Conservation (phyloP, 2,113 vertebrate species). For the Mormyrus lacerda region DNA sequence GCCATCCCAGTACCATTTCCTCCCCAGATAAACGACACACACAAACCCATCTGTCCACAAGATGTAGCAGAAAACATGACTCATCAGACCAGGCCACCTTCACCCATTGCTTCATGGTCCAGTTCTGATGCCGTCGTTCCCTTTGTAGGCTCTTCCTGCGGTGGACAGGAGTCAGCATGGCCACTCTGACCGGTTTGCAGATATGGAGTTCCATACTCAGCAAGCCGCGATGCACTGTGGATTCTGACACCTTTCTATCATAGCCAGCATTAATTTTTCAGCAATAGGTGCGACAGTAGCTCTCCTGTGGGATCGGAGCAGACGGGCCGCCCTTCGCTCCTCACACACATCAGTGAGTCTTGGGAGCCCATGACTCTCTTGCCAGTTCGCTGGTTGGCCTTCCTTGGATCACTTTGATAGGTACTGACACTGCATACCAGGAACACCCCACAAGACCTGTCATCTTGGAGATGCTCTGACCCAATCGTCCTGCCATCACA, state of each 20-base stretch:
- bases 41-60: not conserved
- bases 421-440: not conserved
- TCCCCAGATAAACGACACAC: not conserved
- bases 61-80: not conserved
- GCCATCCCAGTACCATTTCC: not conserved
- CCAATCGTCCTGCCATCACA: not conserved
- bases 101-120: not conserved
- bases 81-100: not conserved
- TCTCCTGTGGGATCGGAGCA: not conserved
- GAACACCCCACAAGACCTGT: not conserved
- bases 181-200: not conserved
- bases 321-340: not conserved
- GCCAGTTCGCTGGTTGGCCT: not conserved
- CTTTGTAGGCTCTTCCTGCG: not conserved
- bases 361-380: not conserved
- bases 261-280: not conserved
- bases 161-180: not conserved
- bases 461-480: not conserved
- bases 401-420: not conserved
- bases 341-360: not conserved
- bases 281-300: not conserved
- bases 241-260: not conserved
- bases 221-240: not conserved
- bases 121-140: not conserved
- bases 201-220: not conserved